Conservation (phyloP, 1,140 invertebrate genomes). For the Drosophila lacteicornis region DNA sequence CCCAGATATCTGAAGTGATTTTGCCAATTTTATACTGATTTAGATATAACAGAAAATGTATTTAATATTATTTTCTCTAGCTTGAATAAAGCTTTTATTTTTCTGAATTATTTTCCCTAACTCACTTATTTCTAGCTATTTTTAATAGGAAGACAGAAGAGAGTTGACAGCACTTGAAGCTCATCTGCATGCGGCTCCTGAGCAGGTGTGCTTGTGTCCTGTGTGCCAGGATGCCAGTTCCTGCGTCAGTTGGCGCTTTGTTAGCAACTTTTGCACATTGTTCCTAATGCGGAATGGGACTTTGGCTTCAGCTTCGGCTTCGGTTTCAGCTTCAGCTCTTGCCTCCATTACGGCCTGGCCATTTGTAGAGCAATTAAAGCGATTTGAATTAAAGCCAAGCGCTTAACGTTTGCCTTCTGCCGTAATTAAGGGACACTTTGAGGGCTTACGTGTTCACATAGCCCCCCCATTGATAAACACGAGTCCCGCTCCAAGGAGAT, state of each 20-base stretch:
- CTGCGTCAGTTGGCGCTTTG: slow-evolving; percentile 59
- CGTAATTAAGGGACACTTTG: slow-evolving; percentile 70
- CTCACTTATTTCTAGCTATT: background rate
- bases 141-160: background rate
- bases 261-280: slow-evolving; percentile 69
- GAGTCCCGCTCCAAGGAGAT: slow-evolving; percentile 28
- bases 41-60: background rate
- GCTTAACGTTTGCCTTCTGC: slow-evolving; percentile 71
- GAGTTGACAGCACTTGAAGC: background rate
- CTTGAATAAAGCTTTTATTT: background rate
- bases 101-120: too few species aligned
- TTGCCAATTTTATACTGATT: too few species aligned
- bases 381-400: slow-evolving; percentile 72
- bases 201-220: slow-evolving; percentile 35
- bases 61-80: background rate
- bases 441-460: slow-evolving; percentile 53
- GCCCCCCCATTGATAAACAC: slow-evolving; percentile 51
- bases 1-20: background rate
- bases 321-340: slow-evolving; percentile 42
- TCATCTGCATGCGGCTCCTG: slow-evolving; percentile 65
- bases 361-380: slow-evolving; percentile 79
- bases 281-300: slow-evolving; percentile 59
- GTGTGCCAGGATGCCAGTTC: slow-evolving; percentile 23
- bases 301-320: slow-evolving; percentile 47
- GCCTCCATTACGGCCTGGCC: slow-evolving; percentile 41